Conservation (phyloP, 2,888 invertebrate species). For the Oasisia sp. region DNA sequence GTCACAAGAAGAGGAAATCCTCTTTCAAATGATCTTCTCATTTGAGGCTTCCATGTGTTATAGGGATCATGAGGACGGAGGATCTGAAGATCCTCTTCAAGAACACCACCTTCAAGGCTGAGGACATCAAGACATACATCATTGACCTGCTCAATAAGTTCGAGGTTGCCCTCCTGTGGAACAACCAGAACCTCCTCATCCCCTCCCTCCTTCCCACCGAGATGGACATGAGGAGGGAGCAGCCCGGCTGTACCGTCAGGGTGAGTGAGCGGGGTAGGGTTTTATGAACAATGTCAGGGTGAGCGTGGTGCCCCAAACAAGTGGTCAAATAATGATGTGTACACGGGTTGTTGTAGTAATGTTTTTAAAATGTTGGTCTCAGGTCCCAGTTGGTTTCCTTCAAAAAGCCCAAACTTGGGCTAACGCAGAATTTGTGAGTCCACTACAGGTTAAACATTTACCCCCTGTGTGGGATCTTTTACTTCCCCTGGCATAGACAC, state of each 20-base stretch:
- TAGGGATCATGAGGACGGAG: slow-evolving; percentile 90
- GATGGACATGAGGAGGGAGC: slow-evolving; percentile 31
- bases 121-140: slow-evolving; percentile 80
- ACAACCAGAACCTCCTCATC: slow-evolving; percentile 87
- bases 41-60: slow-evolving; percentile 24
- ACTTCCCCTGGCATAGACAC: no score
- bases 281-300: not conserved
- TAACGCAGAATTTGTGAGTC: no score
- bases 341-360: no score
- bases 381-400: no score
- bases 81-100: slow-evolving; percentile 93
- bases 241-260: slow-evolving; percentile 30
- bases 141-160: slow-evolving; percentile 94
- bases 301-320: no score
- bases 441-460: no score
- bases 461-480: no score
- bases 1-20: no score
- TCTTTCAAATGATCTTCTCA: not conserved
- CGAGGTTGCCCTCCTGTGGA: slow-evolving; percentile 97
- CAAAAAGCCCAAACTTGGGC: no score
- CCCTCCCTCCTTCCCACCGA: slow-evolving; percentile 87
- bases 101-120: slow-evolving; percentile 75
- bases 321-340: no score
- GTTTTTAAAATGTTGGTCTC: no score
- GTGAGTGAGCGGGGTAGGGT: not conserved